Evolutionary conservation across 2,113 vertebrate species (phyloP).

Genomic region (Archilochus colubris): DNA sequence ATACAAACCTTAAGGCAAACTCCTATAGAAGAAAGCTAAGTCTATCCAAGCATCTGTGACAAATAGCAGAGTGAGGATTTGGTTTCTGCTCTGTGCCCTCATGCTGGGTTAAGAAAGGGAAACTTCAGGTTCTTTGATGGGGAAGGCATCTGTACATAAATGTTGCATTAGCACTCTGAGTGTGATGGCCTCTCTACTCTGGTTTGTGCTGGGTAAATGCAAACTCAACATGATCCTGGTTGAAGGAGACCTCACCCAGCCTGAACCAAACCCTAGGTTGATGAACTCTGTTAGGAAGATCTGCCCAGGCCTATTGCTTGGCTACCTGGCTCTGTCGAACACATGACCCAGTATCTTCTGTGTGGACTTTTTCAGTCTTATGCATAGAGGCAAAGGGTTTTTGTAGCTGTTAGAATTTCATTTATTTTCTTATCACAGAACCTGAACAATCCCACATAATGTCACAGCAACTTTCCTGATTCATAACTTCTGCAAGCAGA

Average conservation of each 20-base stretch:
- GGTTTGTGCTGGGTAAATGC: background rate
- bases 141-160: background rate
- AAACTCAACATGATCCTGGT: background rate
- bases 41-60: background rate
- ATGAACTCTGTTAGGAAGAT: background rate
- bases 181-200: background rate
- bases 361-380: too few species aligned
- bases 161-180: background rate
- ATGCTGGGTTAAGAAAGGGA: background rate
- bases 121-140: background rate
- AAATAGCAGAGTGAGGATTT: background rate
- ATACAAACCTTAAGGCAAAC: background rate
- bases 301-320: background rate
- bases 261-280: background rate
- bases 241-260: background rate
- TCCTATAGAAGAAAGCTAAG: background rate
- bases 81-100: background rate
- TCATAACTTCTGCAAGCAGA: rapidly evolving
- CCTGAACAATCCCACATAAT: background rate
- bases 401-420: background rate
- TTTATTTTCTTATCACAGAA: background rate
- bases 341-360: rapidly evolving
- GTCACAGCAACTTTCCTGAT: rapidly evolving
- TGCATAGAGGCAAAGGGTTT: background rate
- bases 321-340: background rate